A percentile compares a stretch with the other conserved stretches of the same genome.
Evolutionary conservation across 2,888 invertebrate genomes (phyloP).

Genomic region (Zygothrica quintamaculata): DNA sequence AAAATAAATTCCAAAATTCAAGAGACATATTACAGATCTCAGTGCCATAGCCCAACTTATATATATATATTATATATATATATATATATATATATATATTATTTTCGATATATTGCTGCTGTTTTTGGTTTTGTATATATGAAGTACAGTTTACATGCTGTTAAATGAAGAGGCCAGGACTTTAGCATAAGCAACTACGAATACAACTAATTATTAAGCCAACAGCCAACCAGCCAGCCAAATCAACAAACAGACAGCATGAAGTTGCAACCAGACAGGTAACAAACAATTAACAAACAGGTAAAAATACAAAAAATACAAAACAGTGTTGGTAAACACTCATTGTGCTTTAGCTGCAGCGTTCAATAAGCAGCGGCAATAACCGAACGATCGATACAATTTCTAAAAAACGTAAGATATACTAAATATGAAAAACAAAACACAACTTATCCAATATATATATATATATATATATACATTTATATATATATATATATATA

Average conservation of each 20-base stretch:
- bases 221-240: slow-evolving; percentile 23
- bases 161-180: slow-evolving; percentile 34
- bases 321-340: slow-evolving; percentile 41
- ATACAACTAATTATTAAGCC: no score
- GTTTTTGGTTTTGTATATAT: slow-evolving; percentile 45
- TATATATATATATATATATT: slow-evolving; percentile 35
- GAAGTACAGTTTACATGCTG: slow-evolving; percentile 69
- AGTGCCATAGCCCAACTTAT: slow-evolving; percentile 73
- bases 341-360: slow-evolving; percentile 38
- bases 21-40: slow-evolving; percentile 13
- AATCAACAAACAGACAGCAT: slow-evolving; percentile 25
- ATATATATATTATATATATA: no score
- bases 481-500: slow-evolving; percentile 39
- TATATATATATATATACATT: no score
- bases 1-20: slow-evolving; percentile 52
- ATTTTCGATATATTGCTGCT: slow-evolving; percentile 18
- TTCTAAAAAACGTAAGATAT: slow-evolving; percentile 45
- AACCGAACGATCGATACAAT: slow-evolving; percentile 45
- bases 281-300: no score
- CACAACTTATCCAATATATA: slow-evolving; percentile 44
- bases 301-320: slow-evolving; percentile 22
- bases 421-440: slow-evolving; percentile 25
- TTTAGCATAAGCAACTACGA: slow-evolving; percentile 33
- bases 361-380: slow-evolving; percentile 35
- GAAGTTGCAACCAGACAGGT: slow-evolving; percentile 47